Conservation (phyloP, 2,888 invertebrate species). For the Diarsia brunnea region DNA sequence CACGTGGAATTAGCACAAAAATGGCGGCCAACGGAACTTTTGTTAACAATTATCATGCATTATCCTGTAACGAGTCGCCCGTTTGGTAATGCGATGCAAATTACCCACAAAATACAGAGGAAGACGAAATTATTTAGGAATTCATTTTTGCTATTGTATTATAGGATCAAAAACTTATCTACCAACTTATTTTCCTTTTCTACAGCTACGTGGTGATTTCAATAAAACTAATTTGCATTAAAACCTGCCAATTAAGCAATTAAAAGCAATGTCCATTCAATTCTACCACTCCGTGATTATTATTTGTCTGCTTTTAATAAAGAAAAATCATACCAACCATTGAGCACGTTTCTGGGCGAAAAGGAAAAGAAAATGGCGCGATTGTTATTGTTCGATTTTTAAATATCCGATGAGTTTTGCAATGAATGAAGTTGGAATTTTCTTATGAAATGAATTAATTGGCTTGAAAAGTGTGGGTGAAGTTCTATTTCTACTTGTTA, state of each 20-base stretch:
- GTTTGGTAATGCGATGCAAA: constrained; percentile 74
- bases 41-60: constrained; percentile 81
- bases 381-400: constrained; percentile 54
- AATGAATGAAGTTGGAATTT: constrained; percentile 38
- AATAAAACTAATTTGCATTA: constrained; percentile 11
- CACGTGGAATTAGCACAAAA: constrained; percentile 59
- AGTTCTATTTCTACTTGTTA: not conserved
- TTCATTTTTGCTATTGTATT: constrained; percentile 16
- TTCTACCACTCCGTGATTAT: constrained; percentile 18
- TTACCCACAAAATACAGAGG: constrained; percentile 56
- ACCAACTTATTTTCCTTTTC: not conserved
- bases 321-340: constrained; percentile 33
- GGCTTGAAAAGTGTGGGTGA: not conserved
- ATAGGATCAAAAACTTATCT: not conserved
- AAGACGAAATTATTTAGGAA: constrained; percentile 31
- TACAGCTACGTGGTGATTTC: not conserved
- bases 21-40: constrained; percentile 71
- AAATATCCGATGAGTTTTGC: constrained; percentile 46
- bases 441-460: constrained; percentile 3
- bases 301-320: constrained; percentile 40
- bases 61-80: constrained; percentile 62
- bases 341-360: constrained; percentile 54
- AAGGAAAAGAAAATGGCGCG: constrained; percentile 45
- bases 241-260: constrained; percentile 21
- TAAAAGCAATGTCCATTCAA: constrained; percentile 16